Conservation (phyloP, 2,888 invertebrate genomes). For the Philopedon plagiatum region DNA sequence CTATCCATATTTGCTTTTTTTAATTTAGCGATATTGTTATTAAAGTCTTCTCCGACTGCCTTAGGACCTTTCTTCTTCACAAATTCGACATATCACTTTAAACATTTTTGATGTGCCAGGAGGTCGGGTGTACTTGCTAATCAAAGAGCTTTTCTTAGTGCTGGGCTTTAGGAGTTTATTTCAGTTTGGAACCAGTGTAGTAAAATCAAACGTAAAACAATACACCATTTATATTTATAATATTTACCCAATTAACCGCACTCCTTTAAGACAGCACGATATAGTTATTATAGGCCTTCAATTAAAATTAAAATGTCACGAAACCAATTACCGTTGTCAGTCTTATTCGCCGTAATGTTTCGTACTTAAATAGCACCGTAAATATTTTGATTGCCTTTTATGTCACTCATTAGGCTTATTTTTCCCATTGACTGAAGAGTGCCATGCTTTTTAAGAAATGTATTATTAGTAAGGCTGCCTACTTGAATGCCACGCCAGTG, state of each 20-base stretch:
- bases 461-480: neutral
- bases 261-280: constrained; percentile 43
- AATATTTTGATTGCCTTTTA: constrained; percentile 41
- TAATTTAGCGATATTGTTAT: no score
- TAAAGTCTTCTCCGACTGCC: no score
- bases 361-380: constrained; percentile 22
- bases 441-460: neutral
- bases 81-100: no score
- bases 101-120: no score
- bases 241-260: constrained; percentile 42
- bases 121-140: no score
- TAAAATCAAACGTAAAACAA: constrained; percentile 20
- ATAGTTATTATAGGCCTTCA: constrained; percentile 44
- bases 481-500: no score
- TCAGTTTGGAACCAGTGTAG: constrained; percentile 6
- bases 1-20: no score
- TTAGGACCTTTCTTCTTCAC: no score
- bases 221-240: constrained; percentile 32
- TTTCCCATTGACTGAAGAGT: constrained; percentile 15
- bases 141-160: no score
- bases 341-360: constrained; percentile 23
- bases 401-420: constrained; percentile 23
- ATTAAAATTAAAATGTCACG: constrained; percentile 47
- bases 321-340: constrained; percentile 43
- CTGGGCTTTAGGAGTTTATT: neutral